A percentile compares a stretch with the other conserved stretches of the same genome.
Evolutionary conservation across 2,797 vertebrate species (phyloP).

Genomic region (Artibeus lituratus): DNA sequence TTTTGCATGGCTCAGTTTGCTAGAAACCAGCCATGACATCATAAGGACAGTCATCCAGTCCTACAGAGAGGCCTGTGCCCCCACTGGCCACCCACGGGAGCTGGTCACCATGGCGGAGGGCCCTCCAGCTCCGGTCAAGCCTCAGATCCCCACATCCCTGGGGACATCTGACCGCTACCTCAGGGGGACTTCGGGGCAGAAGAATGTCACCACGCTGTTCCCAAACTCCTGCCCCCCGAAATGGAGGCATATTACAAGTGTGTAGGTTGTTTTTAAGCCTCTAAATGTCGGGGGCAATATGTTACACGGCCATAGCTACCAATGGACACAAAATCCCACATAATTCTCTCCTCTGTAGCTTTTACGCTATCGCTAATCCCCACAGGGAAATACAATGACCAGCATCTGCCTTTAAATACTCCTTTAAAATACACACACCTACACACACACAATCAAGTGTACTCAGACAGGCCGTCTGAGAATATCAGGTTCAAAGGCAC

Average conservation of each 20-base stretch:
- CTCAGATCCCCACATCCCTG: background rate
- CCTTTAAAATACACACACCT: slow-evolving; percentile 47
- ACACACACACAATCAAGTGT: background rate
- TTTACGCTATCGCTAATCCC: slow-evolving; percentile 60
- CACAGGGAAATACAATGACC: slow-evolving; percentile 55
- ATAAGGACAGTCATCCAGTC: background rate
- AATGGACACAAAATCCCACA: background rate
- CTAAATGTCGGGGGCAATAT: background rate
- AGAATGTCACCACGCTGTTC: background rate
- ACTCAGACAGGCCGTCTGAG: slow-evolving; percentile 36
- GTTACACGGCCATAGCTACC: background rate
- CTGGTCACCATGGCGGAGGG: background rate
- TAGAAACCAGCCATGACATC: background rate
- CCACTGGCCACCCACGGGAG: background rate
- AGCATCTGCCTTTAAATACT: slow-evolving; percentile 9
- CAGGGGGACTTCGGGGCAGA: background rate
- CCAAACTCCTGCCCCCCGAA: background rate
- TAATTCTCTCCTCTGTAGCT: slow-evolving; percentile 49
- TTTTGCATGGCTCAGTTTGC: background rate
- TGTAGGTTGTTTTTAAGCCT: background rate
- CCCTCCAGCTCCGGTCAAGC: background rate
- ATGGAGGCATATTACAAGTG: background rate
- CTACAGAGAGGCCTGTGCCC: accelerated
- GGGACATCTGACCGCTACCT: background rate
- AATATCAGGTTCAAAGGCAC: slow-evolving; percentile 72